Percentiles rank a stretch among this genome's conserved stretches.
Conservation (phyloP, 1,140 invertebrate species). For the Drosophila quadrilineata region DNA sequence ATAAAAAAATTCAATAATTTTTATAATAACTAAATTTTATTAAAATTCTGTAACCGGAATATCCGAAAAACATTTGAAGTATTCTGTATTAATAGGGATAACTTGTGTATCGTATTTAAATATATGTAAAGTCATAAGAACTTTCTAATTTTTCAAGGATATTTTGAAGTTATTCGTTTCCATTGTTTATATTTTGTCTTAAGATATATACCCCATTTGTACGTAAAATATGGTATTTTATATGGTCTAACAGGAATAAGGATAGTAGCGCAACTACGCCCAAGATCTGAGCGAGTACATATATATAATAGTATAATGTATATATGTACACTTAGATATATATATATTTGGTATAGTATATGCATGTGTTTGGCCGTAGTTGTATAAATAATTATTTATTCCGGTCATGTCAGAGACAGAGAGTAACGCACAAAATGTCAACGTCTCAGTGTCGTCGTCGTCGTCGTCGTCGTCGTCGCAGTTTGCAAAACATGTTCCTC, state of each 20-base stretch:
- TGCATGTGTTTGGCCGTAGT: constrained; percentile 6
- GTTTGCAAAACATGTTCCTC: constrained; percentile 16
- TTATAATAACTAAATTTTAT: no score
- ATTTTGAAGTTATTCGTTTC: no score
- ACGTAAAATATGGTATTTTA: no score
- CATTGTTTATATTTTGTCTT: no score
- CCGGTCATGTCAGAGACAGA: constrained; percentile 45
- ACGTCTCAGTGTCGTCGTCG: constrained; percentile 23
- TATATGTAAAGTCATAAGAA: no score
- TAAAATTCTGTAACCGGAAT: no score
- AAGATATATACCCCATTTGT: no score
- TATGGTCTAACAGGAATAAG: constrained; percentile 10
- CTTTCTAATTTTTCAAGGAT: no score
- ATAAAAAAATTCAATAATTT: no score
- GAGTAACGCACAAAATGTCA: constrained; percentile 38
- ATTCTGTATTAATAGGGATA: no score
- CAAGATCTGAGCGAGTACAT: constrained; percentile 12
- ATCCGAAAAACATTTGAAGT: no score
- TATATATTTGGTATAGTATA: background rate
- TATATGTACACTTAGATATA: background rate
- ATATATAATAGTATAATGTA: constrained; percentile 7
- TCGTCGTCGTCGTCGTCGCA: background rate
- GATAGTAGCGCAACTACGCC: background rate
- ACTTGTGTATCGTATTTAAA: no score
- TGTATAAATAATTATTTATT: constrained; percentile 62